Evolutionary conservation across 2,888 invertebrate species (phyloP), one percentile per base, ranked within the genome.

Genomic region (Drosophila kuntzei): DNA sequence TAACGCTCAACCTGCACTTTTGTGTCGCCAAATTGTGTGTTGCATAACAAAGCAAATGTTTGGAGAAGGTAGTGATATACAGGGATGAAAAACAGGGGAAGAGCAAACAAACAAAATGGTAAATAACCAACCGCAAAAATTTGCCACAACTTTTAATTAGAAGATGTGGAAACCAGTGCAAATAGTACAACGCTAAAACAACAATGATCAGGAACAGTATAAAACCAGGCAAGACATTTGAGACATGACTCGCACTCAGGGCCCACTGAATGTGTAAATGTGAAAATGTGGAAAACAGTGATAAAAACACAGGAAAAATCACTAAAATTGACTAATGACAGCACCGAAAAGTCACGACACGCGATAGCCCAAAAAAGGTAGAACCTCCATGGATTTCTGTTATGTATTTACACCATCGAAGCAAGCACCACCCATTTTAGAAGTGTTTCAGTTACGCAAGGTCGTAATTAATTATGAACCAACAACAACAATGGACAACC

Each of bases 61-160:
- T 25, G 61, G 3, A 27, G 7, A 27, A 11, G 8, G n/a, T 12
- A 11, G 36, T 18, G 20, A 11, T 14, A 39, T 9, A 22, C 27
- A 4, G 12, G 20, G 20, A 12, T 20, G 7, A 22, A 16, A 1
- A 16, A 50, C 37, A 49, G n/a, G 1, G 32, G 2, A 12, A 20
- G 18, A 73, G 36, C 37, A 59, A 68, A 53, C 49, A 69, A 64
- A 62, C 50, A 50, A 66, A 47, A 49, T 41, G 53, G 57, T 39
- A 67, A 71, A 80, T 55, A 66, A 51, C 55, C 49, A 70, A 64
- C 71, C 79, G 20, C 76, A 75, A 61, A 66, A 68, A 63, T 71
- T 7, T 57, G 16, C 70, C 68, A 63, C 75, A 81, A 80, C 78
- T 81, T 81, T 81, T 81, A 81, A 83, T 81, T 81, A 84, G 73